These are phyloP conservation scores for Eudyptes chrysolophus DNA, from an alignment of 2,113 vertebrate species.

Conservation along the genomic window DNA sequence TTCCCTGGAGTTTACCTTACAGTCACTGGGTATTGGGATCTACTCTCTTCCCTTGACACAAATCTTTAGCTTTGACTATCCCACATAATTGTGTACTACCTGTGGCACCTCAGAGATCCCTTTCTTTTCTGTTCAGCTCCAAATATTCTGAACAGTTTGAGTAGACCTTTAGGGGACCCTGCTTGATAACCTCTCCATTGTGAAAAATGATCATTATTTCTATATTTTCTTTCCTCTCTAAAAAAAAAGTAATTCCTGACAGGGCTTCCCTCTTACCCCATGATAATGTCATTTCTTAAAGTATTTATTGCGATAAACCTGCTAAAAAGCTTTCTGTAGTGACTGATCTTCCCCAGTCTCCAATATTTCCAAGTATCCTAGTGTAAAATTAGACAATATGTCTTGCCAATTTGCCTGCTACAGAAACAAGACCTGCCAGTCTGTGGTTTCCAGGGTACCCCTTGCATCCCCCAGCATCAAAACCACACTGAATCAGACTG, in stretches of 20 bases:
- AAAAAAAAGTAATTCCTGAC: background rate
- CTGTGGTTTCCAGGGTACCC: background rate
- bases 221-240: background rate
- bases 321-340: background rate
- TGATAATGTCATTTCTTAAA: background rate
- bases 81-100: accelerated
- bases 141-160: background rate
- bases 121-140: background rate
- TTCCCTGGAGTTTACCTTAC: background rate
- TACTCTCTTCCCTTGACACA: background rate
- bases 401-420: background rate
- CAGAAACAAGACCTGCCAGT: background rate
- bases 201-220: background rate
- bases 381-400: background rate
- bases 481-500: background rate
- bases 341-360: background rate
- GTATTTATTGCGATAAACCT: background rate
- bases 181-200: background rate
- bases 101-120: background rate
- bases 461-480: background rate
- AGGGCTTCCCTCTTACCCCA: background rate
- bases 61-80: background rate
- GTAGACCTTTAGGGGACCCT: background rate
- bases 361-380: background rate
- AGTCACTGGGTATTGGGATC: background rate